phyloP scores from a whole-genome alignment of 2,888 invertebrate genomes.

The Bombyx huttoni region DNA sequence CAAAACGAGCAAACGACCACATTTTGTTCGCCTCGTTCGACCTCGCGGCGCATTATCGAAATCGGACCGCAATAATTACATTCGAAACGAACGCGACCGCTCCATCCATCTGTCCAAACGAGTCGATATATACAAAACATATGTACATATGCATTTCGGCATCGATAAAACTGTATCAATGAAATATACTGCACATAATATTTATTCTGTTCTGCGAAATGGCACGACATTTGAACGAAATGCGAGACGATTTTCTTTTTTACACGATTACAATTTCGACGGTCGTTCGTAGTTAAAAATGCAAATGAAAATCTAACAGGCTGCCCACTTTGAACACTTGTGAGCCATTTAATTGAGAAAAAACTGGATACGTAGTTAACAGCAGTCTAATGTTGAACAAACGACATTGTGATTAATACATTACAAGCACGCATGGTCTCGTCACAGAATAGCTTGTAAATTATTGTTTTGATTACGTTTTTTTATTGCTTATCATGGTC shows the following conservation, averaged over 20 bases:
- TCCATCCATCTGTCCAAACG: constrained; percentile 52
- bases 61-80: constrained; percentile 69
- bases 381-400: too few species aligned
- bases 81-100: constrained; percentile 54
- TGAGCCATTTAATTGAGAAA: too few species aligned
- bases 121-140: constrained; percentile 44
- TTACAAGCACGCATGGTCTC: too few species aligned
- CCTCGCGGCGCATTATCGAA: constrained; percentile 64
- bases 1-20: constrained; percentile 55
- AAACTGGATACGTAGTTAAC: too few species aligned
- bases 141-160: constrained; percentile 24
- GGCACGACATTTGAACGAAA: constrained; percentile 32
- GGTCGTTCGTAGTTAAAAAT: too few species aligned
- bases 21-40: constrained; percentile 44
- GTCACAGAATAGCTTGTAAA: too few species aligned
- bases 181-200: constrained; percentile 16
- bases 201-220: constrained; percentile 32
- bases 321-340: too few species aligned
- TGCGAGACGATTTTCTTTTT: constrained; percentile 7
- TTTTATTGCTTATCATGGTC: too few species aligned
- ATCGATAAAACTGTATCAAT: constrained; percentile 49
- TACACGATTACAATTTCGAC: too few species aligned
- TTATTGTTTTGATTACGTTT: too few species aligned
- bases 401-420: too few species aligned
- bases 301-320: too few species aligned